Evolutionary conservation across 2,113 vertebrate genomes (phyloP), one percentile per base, ranked within the genome.

Genomic region (Xenopus laevis): DNA sequence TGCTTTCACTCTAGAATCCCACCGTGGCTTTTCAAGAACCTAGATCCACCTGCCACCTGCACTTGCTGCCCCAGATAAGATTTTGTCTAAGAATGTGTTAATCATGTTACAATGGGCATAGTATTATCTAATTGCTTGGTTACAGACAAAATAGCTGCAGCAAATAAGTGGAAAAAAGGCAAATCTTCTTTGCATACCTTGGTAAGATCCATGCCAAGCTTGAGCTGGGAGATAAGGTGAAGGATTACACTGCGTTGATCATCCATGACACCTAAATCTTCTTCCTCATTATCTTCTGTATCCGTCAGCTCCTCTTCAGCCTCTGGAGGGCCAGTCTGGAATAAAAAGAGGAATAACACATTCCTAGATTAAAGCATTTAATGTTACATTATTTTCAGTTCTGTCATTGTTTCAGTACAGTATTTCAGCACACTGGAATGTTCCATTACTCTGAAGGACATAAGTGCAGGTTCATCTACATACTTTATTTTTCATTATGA

Each of bases 121-220:
- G 46, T 44, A 69, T 23, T 69, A 76, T 76, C 59, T 62, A 76
- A 69, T 69, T 69, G 62, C 30, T 76, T 30, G 4, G 23, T 62
- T 68, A 62, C 27, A 62, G 33, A 13, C 45, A 21, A 45, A 17
- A 18, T 47, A 62, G 45, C 44, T 21, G 53, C 30, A 17, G 40
- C 65, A 30, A 13, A 62, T 59, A 71, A 13, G 33, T 9, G 33
- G 67, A 68, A 27, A 27, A 27, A 63, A 64, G 66, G 53, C 44
- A 46, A 76, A 76, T 63, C 46, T 21, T 53, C 0, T 33, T 23
- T 6, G 8, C 85, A 0, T 90, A 97, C 96, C 91, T 94, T 93
- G 59, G 96, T 97, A 81, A 98, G 86, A 83, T 98, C 96, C 96
- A 98, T 98, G 78, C 96, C 96, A 79, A 98, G 94, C 82, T 95